Evolutionary conservation across 2,113 vertebrate genomes (phyloP), one percentile per base, ranked within the genome.

Genomic region (Sprattus sprattus): DNA sequence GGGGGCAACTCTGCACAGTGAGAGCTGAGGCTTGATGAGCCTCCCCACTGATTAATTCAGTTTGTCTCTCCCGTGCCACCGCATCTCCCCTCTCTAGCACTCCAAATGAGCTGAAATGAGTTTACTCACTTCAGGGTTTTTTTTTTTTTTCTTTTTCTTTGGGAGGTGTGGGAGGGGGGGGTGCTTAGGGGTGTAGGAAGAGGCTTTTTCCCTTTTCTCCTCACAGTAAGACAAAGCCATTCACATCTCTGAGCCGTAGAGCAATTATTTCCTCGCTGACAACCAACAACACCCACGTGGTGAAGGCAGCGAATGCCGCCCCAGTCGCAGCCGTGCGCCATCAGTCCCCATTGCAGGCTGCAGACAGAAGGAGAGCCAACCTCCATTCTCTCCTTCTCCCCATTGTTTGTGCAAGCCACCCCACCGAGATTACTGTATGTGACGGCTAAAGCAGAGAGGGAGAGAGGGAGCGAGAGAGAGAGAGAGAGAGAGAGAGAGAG

Each of bases 201-300:
- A 85, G 81, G 20, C 50, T 52, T 86, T 85, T 80, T 11, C 60
- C 39, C n/a, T 82, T 54, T 78, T 47, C 45, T 88, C 54, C 89
- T 86, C 87, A 83, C 83, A 90, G 85, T 88, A 84, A 86, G 86
- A 90, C 88, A 90, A 91, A 88, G 46, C 85, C 87, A 91, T 91
- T 91, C 75, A 90, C 89, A 86, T 88, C 88, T 88, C 81, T 20
- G 82, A 84, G 67, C 89, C 89, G 89, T 88, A 87, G 89, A 93
- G 90, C 92, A 94, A 90, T 94, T 93, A 94, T 93, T 91, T 89
- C 89, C 92, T 92, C 90, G 89, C 88, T 88, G 10, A 91, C 88
- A 84, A 88, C 90, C 85, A 83, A 45, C 81, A 75, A 39, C 67
- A 39, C 85, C 89, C 89, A 85, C 91, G 89, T 90, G 91, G 87